These are phyloP conservation scores for Campoplex nolae DNA, from an alignment of 2,888 invertebrate species.

Conservation along the genomic window DNA sequence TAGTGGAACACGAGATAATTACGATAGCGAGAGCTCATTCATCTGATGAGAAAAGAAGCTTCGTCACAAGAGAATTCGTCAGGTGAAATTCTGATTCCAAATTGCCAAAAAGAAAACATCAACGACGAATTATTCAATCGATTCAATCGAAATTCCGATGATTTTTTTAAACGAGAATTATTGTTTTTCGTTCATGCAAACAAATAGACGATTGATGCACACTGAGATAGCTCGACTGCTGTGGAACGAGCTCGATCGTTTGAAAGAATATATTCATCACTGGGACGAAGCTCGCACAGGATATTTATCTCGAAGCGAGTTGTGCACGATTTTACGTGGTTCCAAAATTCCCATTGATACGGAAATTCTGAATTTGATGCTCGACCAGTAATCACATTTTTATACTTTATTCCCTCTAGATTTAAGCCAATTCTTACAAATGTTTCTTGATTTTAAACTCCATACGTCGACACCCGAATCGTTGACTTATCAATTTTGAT, in stretches of 20 bases:
- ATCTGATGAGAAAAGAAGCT: slow-evolving; percentile 86
- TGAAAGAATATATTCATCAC: slow-evolving; percentile 87
- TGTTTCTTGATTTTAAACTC: too few species aligned
- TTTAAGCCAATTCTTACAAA: too few species aligned
- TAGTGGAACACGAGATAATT: slow-evolving; percentile 93
- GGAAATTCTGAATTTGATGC: slow-evolving; percentile 89
- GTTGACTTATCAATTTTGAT: neutral
- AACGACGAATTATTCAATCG: neutral
- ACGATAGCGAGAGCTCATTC: slow-evolving; percentile 91
- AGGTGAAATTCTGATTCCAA: slow-evolving; percentile 74
- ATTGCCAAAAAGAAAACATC: slow-evolving; percentile 17
- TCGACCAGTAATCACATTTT: slow-evolving; percentile 87
- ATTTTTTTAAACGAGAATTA: neutral
- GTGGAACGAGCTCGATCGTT: slow-evolving; percentile 89
- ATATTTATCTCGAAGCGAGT: slow-evolving; percentile 86
- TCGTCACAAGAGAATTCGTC: slow-evolving; percentile 77
- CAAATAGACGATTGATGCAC: slow-evolving; percentile 88
- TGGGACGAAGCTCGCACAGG: slow-evolving; percentile 87
- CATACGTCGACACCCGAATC: too few species aligned
- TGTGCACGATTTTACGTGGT: slow-evolving; percentile 89
- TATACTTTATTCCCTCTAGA: slow-evolving; percentile 13
- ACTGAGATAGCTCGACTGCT: slow-evolving; percentile 89
- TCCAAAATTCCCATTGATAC: slow-evolving; percentile 89
- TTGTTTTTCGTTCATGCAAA: neutral
- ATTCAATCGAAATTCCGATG: neutral